Evolutionary conservation across 2,888 invertebrate species (phyloP), one percentile per base, ranked within the genome.

Genomic region (Terebella lapidaria): DNA sequence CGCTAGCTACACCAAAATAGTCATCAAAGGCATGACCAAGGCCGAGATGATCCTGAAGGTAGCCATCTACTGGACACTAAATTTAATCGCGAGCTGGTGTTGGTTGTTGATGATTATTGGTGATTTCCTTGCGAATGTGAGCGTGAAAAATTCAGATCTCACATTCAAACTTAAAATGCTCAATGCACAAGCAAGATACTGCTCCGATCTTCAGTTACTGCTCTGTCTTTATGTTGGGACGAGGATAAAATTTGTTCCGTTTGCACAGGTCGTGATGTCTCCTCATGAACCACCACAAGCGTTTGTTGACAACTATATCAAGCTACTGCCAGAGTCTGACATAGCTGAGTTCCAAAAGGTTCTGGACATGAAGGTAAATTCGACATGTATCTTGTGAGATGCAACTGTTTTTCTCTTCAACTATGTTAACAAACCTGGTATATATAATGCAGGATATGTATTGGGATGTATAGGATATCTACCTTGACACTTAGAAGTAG

Each of bases 11-110:
- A 85, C 86, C 2, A 85, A 87, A 78, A 85, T 88, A 28, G 91
- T 92, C 0, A 87, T 89, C 0, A 88, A 89, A 82, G 86, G 95
- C 35, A 96, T 99, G 94, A 93, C 92, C 0, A 92, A 92, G 74
- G 96, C 96, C 0, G 99, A 99, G 81, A 95, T 97, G 93, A 91
- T 99, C 45, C 83, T 99, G n/a, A 99, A 99, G 83, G 84, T 83
- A 68, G 59, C 57, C 30, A 24, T 22, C 10, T 35, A n/a, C n/a
- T n/a, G n/a, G n/a, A n/a, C n/a, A n/a, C n/a, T n/a, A n/a, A n/a
- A n/a, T 4, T 18, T 22, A 4, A 53, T 24, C 4, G n/a, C n/a
- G n/a, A n/a, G n/a, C n/a, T 54, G 2, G 5, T 58, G 28, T 27
- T 53, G 20, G 1, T 22, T 29, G 18, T 29, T 28, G 4, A 20